Evolutionary conservation across 1,140 invertebrate species (phyloP), one percentile per base, ranked within the genome.

Genomic region (Drosophila eugracilis): DNA sequence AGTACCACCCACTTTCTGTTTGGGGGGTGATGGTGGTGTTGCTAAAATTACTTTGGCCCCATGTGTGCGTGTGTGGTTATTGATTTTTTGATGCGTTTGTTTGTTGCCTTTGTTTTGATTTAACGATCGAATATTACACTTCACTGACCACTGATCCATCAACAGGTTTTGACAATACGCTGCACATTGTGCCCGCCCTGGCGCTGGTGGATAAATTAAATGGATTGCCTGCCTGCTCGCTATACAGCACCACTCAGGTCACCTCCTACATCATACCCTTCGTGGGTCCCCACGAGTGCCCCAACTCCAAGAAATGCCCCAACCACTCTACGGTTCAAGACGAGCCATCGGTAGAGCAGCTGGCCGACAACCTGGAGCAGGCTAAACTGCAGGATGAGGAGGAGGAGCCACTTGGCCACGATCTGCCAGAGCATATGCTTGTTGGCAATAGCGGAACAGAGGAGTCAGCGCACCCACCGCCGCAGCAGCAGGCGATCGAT

Each of bases 401-500:
- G n/a, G 83, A 88, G 14, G 83, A 88, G 10, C 70, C 78, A 0
- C 75, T 85, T 32, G 78, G 73, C 10, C 85, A 86, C 34, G 83
- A 91, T 45, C 49, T 89, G 34, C 89, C 85, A 12, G 71, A 79
- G 24, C 78, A 90, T 62, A 89, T 86, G 90, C 39, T 90, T 10
- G 86, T 73, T 0, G 42, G 58, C 9, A 72, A 60, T 14, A 57
- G 10, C 28, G 48, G 71, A n/a, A 17, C 48, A 12, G 49, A 66
- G 1, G n/a, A 10, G 3, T 28, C 19, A 12, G 19, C 6, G 12
- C 49, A 50, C 6, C 30, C 19, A 26, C 22, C 3, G 36, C 60
- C 7, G 4, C 74, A 22, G 2, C 57, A 30, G 10, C 76, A 66
- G 47, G 47, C 42, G 70, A 75, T 93, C 92, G 95, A 95, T 93